A percentile compares a stretch with the other conserved stretches of the same genome.
Conservation (phyloP, 2,113 vertebrate species). For the Podilymbus podiceps region DNA sequence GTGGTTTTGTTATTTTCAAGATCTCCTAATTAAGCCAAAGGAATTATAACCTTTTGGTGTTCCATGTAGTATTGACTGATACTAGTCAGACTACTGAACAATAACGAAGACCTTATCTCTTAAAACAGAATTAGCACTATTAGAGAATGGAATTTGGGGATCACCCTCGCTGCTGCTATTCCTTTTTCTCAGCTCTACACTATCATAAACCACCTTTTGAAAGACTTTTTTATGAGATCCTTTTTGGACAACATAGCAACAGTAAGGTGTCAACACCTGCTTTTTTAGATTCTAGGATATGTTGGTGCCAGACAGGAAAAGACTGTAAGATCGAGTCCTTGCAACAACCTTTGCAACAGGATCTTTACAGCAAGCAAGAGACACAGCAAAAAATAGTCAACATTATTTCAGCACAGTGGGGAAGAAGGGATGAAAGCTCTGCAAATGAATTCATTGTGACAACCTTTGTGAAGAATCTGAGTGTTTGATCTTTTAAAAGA, state of each 20-base stretch:
- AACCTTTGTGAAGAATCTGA: conserved; percentile 66
- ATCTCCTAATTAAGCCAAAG: neutral
- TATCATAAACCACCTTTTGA: neutral
- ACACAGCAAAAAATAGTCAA: conserved; percentile 37
- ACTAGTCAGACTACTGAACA: neutral
- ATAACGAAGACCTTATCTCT: neutral
- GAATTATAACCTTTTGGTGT: neutral
- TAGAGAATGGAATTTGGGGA: neutral
- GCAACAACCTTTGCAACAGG: conserved; percentile 4
- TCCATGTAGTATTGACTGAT: neutral
- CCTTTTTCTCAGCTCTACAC: neutral
- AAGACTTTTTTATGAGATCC: neutral
- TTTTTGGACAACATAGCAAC: neutral
- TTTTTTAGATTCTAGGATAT: neutral
- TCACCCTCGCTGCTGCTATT: accelerated
- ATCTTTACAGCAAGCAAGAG: neutral
- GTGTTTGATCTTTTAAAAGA: conserved; percentile 72
- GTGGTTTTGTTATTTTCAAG: neutral
- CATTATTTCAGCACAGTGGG: conserved; percentile 61
- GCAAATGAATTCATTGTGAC: conserved; percentile 67
- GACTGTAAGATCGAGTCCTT: neutral
- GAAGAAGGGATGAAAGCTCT: conserved; percentile 63
- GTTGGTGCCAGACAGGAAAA: conserved; percentile 15
- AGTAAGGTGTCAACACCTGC: neutral
- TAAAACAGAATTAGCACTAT: neutral